Evolutionary conservation across 2,113 vertebrate species (phyloP).

Genomic region (Alligator mississippiensis): DNA sequence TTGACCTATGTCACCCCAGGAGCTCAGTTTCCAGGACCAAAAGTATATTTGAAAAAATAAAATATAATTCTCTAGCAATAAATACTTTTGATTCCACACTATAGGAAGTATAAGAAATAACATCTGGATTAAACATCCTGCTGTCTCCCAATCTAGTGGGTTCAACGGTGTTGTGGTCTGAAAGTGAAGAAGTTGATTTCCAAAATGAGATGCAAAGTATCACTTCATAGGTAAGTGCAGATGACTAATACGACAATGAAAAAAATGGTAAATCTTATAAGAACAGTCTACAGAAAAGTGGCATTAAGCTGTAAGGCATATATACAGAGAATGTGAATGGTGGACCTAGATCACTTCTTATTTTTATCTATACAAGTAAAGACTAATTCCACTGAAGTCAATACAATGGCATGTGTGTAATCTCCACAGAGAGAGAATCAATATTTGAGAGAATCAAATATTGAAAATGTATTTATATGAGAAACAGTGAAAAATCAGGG

Average conservation of each 20-base stretch:
- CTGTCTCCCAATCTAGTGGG: neutral
- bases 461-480: too few species aligned
- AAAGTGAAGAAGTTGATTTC: neutral
- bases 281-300: neutral
- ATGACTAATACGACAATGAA: neutral
- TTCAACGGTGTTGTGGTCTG: neutral
- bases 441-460: neutral
- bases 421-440: neutral
- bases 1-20: neutral
- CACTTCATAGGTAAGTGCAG: neutral
- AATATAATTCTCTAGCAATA: neutral
- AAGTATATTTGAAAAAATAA: neutral
- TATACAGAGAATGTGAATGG: neutral
- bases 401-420: neutral
- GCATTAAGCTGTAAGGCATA: neutral
- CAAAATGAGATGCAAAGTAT: neutral
- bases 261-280: neutral
- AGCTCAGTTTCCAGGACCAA: neutral
- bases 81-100: neutral
- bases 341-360: neutral
- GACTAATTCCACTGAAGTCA: neutral
- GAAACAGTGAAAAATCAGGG: too few species aligned
- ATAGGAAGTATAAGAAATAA: neutral
- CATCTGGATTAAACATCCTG: neutral
- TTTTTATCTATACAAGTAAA: neutral